A percentile compares a stretch with the other conserved stretches of the same genome.
phyloP scores from a whole-genome alignment of 2,797 vertebrate genomes.

The Gymnoscopelus microlampas region DNA sequence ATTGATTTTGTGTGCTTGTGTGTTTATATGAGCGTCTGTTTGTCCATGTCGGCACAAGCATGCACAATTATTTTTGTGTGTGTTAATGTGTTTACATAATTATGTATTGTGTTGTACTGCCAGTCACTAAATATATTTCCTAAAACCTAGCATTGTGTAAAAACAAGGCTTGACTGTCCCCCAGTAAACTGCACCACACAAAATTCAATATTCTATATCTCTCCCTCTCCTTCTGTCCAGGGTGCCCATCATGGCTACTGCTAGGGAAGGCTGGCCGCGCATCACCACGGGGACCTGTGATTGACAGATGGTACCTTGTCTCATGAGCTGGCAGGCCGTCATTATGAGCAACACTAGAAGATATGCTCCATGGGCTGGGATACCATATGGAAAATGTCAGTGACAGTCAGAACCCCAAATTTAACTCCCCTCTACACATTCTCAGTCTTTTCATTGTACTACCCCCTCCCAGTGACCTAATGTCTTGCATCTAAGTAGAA shows the following conservation, averaged over 20 bases:
- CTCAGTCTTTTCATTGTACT: constrained; percentile 56
- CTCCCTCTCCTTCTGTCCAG: constrained; percentile 52
- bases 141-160: too few species aligned
- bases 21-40: constrained; percentile 7
- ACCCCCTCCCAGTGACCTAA: constrained; percentile 25
- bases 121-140: too few species aligned
- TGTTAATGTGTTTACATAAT: neutral
- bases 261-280: constrained; percentile 45
- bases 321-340: constrained; percentile 61
- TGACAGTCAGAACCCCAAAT: constrained; percentile 61
- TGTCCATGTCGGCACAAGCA: constrained; percentile 2
- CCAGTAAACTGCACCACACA: too few species aligned
- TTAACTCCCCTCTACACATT: constrained; percentile 49
- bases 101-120: too few species aligned
- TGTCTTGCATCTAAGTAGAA: constrained; percentile 48
- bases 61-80: neutral
- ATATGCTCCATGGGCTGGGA: constrained; percentile 36
- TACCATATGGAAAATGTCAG: constrained; percentile 72
- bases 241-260: constrained; percentile 57
- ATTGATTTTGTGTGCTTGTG: constrained; percentile 26
- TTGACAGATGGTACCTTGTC: constrained; percentile 62
- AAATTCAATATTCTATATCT: constrained; percentile 41
- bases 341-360: constrained; percentile 56
- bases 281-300: constrained; percentile 61
- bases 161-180: too few species aligned